Percentiles rank a stretch among this genome's conserved stretches.
These are phyloP conservation scores for Cyclargus thomasi DNA, from an alignment of 1,140 invertebrate genomes.

Conservation along the genomic window DNA sequence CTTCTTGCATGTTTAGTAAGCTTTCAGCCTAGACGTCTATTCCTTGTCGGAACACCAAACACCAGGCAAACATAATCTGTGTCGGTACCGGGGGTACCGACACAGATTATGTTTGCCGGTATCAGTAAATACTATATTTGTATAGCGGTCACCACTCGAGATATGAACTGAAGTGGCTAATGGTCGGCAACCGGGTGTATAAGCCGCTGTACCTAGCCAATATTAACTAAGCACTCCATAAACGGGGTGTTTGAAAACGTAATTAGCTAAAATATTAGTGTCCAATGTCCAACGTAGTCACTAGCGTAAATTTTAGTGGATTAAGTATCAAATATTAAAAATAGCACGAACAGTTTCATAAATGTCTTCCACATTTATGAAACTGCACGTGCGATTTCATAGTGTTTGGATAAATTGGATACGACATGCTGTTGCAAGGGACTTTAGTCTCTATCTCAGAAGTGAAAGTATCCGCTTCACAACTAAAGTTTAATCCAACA, in stretches of 20 bases:
- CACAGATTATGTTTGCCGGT: too few species aligned
- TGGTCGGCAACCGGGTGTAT: neutral
- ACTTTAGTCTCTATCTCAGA: too few species aligned
- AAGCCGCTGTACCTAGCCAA: neutral
- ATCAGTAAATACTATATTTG: conserved; percentile 1
- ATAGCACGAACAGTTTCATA: too few species aligned
- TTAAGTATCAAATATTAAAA: too few species aligned
- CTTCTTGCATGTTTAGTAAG: too few species aligned
- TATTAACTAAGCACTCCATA: neutral
- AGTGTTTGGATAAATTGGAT: too few species aligned
- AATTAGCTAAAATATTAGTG: neutral
- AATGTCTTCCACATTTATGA: too few species aligned
- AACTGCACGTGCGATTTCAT: too few species aligned
- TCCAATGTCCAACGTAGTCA: neutral
- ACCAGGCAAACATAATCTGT: conserved; percentile 3
- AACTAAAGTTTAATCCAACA: too few species aligned
- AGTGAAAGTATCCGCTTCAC: too few species aligned
- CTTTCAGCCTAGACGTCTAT: neutral
- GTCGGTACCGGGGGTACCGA: neutral
- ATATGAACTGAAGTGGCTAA: conserved; percentile 8
- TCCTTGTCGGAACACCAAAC: neutral
- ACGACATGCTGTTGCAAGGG: too few species aligned
- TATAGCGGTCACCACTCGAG: conserved; percentile 9
- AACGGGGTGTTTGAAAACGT: neutral
- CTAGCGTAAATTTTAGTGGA: too few species aligned